phyloP scores from a whole-genome alignment of 2,797 vertebrate genomes.

The Trachurus trachurus region DNA sequence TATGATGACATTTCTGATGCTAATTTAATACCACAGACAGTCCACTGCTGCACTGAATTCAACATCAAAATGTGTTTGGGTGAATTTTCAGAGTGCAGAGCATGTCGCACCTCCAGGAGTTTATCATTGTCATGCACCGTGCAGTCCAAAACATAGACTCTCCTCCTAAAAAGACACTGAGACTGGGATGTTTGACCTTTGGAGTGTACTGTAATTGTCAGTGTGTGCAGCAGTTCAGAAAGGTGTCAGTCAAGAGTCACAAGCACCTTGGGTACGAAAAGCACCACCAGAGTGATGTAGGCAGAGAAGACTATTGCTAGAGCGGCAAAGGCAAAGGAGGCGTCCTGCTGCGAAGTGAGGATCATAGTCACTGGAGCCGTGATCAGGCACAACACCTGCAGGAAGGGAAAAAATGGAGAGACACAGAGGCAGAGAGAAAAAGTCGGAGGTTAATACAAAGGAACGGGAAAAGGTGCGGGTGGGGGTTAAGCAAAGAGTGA shows the following conservation, averaged over 20 bases:
- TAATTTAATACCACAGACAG: conserved; percentile 10
- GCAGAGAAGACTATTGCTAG: conserved; percentile 95
- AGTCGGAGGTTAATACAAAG: conserved; percentile 5
- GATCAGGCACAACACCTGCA: conserved; percentile 95
- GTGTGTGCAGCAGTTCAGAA: conserved; percentile 3
- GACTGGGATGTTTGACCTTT: conserved; percentile 30
- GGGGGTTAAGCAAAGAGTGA: conserved; percentile 14
- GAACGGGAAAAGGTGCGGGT: neutral
- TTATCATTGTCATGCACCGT: neutral
- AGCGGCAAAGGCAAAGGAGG: conserved; percentile 94
- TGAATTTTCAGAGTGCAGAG: neutral
- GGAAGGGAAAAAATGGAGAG: conserved; percentile 23
- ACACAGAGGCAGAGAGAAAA: neutral
- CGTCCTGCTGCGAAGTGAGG: conserved; percentile 96
- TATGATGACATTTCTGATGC: neutral
- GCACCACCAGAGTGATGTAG: conserved; percentile 96
- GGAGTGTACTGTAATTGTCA: neutral
- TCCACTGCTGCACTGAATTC: neutral
- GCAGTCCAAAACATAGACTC: neutral
- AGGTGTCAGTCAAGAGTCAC: conserved; percentile 32
- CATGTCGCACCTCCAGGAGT: neutral
- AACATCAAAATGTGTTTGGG: neutral
- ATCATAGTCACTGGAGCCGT: conserved; percentile 97
- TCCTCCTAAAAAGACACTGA: neutral
- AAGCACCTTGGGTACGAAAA: conserved; percentile 94